Base-by-base conservation (phyloP, 2,113 vertebrate genomes). In the Agapornis roseicollis region DNA sequence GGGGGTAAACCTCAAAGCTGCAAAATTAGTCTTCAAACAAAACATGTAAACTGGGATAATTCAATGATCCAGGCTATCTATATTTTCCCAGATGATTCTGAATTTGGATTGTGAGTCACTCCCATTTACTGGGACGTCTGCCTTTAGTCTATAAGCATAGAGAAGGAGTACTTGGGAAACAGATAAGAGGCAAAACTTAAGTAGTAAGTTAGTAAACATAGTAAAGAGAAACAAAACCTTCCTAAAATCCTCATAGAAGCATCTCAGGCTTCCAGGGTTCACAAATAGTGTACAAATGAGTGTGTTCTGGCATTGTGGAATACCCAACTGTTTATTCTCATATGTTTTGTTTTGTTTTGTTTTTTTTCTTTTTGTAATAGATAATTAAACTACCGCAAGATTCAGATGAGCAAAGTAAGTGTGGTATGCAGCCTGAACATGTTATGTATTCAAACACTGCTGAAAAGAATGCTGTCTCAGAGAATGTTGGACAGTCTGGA, bases 371-470 rank as follows among this genome's bases (percentile, higher is more conserved):
- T 7, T 83, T 58, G 88, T 90, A 69, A 58, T 74, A 99, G 99
- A 96, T 99, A 65, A 98, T 97, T 95, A 98, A 97, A 95, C 97
- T 98, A 73, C 98, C 98, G 17, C 95, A 90, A 18, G 95, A 83
- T 84, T 91, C 84, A 84, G 92, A 97, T 71, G 82, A 95, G 72
- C 88, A 80, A 72, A 94, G 92, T 11, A 89, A 90, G 23, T 24
- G 29, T 66, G 95, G 89, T 69, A 89, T 37, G n/a, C 72, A 71
- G 44, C 74, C 96, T 3, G 90, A 98, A 69, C 55, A 89, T 90
- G 96, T 95, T 31, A 60, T 47, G 42, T 88, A 23, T 92, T 94
- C 97, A 68, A 85, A 39, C 6, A 2, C 16, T 66, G 20, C 73
- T 76, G 85, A 76, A 80, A 93, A 94, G 46, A 88, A 92, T 55